phyloP scores from a whole-genome alignment of 2,797 vertebrate species.

The Scolopax bukidnonensis region DNA sequence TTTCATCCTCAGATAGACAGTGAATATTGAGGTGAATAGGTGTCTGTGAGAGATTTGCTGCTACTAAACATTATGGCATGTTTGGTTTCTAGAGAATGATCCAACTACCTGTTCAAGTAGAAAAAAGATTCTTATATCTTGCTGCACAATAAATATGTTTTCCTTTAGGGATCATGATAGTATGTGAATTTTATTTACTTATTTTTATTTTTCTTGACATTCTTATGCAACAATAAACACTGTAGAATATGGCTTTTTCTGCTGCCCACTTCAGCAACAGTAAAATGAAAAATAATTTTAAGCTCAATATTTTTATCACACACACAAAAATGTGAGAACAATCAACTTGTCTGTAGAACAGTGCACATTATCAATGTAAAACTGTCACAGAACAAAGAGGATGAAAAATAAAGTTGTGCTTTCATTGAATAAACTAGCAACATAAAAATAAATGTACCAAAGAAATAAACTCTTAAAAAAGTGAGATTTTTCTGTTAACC shows the following conservation, averaged over 20 bases:
- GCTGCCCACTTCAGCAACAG: not conserved
- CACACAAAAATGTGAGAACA: not conserved
- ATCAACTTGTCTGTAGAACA: not conserved
- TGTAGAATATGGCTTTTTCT: not conserved
- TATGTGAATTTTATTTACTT: not conserved
- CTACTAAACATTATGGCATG: not conserved
- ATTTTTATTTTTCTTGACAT: not conserved
- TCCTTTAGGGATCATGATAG: not conserved
- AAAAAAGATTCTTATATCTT: not conserved
- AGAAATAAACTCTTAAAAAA: not conserved
- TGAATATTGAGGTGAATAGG: not conserved
- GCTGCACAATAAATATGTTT: not conserved
- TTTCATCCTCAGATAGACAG: not conserved
- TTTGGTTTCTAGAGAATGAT: not conserved
- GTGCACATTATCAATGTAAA: not conserved
- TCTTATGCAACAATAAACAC: not conserved
- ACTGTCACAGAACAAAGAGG: not conserved
- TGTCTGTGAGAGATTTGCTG: not conserved
- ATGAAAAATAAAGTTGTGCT: not conserved
- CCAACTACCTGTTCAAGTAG: not conserved
- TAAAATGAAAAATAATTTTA: constrained; percentile 1
- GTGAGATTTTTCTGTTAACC: not conserved
- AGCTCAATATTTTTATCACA: not conserved
- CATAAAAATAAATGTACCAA: not conserved
- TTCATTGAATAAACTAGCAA: not conserved